These are phyloP conservation scores for Buathra laborator DNA, from an alignment of 2,888 invertebrate species.

Conservation along the genomic window DNA sequence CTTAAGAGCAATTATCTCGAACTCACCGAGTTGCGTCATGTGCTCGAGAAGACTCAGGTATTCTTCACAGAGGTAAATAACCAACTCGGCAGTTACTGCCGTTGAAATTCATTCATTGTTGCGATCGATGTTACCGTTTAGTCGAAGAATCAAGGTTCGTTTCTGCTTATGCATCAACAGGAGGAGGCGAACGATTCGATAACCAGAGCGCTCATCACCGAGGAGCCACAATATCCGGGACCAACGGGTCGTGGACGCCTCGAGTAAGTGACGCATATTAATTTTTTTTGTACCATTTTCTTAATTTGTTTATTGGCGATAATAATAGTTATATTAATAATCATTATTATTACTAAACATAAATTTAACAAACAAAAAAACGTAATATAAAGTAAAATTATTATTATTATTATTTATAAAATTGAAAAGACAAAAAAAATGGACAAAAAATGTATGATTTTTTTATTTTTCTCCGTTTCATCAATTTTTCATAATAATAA, in stretches of 20 bases:
- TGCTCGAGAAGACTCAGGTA: conserved; percentile 95
- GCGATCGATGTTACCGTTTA: conserved; percentile 82
- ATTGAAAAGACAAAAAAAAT: no score
- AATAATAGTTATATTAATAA: not conserved
- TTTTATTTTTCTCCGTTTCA: no score
- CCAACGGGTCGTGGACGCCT: conserved; percentile 82
- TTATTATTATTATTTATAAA: no score
- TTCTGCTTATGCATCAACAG: conserved; percentile 86
- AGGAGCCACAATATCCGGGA: conserved; percentile 83
- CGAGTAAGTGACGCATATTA: conserved; percentile 81
- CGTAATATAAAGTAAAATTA: no score
- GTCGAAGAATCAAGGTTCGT: conserved; percentile 83
- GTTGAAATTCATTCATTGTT: conserved; percentile 71
- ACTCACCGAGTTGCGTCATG: conserved; percentile 95
- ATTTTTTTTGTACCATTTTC: conserved; percentile 8
- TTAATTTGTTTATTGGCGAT: not conserved
- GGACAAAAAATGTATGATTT: no score
- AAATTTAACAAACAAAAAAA: no score
- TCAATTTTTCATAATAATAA: no score
- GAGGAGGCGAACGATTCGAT: conserved; percentile 89
- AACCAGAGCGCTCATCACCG: conserved; percentile 87
- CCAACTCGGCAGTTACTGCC: conserved; percentile 41
- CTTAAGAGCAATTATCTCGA: conserved; percentile 96
- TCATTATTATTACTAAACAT: no score
- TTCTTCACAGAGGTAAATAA: conserved; percentile 92